Percentiles rank a stretch among this genome's conserved stretches.
These are phyloP conservation scores for Drosophila greeni DNA, from an alignment of 2,888 invertebrate species.

Conservation along the genomic window DNA sequence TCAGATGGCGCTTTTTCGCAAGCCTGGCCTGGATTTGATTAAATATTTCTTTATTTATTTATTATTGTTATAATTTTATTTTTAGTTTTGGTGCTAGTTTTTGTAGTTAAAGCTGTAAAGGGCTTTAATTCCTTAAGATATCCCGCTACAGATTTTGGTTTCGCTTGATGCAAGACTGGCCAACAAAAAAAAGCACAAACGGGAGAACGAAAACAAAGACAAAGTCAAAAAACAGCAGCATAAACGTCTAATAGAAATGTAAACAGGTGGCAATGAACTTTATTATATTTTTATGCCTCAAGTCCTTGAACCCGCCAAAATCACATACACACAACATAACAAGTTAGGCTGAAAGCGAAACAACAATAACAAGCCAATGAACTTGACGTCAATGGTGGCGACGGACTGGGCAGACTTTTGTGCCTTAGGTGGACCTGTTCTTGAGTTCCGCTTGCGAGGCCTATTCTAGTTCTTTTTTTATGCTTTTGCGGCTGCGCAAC, in stretches of 20 bases:
- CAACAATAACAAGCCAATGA: slow-evolving; percentile 42
- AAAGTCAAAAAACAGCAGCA: slow-evolving; percentile 22
- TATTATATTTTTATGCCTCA: slow-evolving; percentile 55
- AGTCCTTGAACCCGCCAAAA: slow-evolving; percentile 63
- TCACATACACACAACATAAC: slow-evolving; percentile 19
- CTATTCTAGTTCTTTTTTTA: slow-evolving; percentile 27
- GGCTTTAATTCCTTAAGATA: slow-evolving; percentile 17
- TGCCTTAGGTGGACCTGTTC: slow-evolving; percentile 59
- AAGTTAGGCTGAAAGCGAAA: slow-evolving; percentile 26
- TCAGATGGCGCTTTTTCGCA: background rate
- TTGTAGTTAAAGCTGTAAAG: background rate
- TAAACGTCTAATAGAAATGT: slow-evolving; percentile 55
- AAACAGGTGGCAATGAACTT: slow-evolving; percentile 71
- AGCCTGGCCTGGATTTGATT: background rate
- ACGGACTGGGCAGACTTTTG: slow-evolving; percentile 23
- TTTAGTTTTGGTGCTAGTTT: background rate
- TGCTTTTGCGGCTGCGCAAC: slow-evolving; percentile 52
- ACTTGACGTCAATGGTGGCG: slow-evolving; percentile 64
- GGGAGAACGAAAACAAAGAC: slow-evolving; percentile 17
- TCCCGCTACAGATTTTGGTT: slow-evolving; percentile 19
- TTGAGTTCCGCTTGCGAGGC: slow-evolving; percentile 39
- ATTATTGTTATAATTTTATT: too few relatives aligned
- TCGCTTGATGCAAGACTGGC: slow-evolving; percentile 17
- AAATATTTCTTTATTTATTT: background rate
- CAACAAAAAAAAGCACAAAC: slow-evolving; percentile 10